Base-by-base conservation (phyloP, 1,140 invertebrate species). In the Pteromalus puparum region DNA sequence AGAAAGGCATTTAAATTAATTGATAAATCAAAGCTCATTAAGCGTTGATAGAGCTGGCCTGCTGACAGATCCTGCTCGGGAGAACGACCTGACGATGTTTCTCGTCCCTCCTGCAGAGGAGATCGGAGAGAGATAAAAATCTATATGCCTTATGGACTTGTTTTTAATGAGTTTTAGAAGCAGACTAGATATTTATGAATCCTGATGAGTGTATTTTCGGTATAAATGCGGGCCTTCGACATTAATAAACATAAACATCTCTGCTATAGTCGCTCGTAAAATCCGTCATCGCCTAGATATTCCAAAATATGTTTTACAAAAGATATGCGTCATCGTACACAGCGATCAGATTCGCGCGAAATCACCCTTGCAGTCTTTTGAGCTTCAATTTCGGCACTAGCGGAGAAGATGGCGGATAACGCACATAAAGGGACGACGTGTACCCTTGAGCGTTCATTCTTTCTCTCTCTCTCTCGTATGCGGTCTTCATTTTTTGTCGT, bases 371-470 rank as follows among this genome's bases (percentile, higher is more conserved):
- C 13, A 13, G 15, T 24, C 46, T 61, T 6, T 79, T 68, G 26
- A 24, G 34, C 53, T 34, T 76, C 28, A 48, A 28, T 83, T 83
- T 77, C 34, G 53, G 46, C 21, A 82, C 61, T 15, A 65, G 1
- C 81, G 10, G 30, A 70, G 24, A 42, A 77, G 74, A 77, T 46
- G 82, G 77, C 38, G 74, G 75, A 75, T 82, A 82, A 70, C 81
- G 30, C 30, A 48, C 61, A n/a, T n/a, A 70, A 77, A 77, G 82
- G 38, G 68, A 34, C 38, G 38, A n/a, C 30, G 30, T 34, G 6
- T 42, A 42, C 73, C 53, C 65, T 76, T 68, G 73, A 82, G 53
- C 34, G 75, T 72, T 74, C 70, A 74, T 42, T 73, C 34, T 38
- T 30, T 38, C 4, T 18, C 1, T 30, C 30, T 26, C 70, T 82